Evolutionary conservation across 2,797 vertebrate genomes (phyloP).

Genomic region (Bufotes viridis): DNA sequence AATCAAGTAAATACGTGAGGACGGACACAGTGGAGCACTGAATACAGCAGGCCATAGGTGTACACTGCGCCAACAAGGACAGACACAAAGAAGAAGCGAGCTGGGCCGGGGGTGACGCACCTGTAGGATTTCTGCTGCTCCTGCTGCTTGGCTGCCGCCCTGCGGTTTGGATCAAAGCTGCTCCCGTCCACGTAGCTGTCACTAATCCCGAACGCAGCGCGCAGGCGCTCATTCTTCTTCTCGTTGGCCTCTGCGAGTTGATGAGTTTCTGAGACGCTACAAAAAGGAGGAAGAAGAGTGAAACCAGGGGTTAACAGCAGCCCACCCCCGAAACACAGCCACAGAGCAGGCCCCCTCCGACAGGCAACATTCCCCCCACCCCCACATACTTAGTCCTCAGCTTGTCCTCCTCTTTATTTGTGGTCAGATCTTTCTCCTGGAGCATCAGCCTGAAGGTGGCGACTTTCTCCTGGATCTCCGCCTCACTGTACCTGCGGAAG

Average conservation of each 20-base stretch:
- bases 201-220: slow-evolving; percentile 88
- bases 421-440: slow-evolving; percentile 86
- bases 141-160: slow-evolving; percentile 81
- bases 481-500: slow-evolving; percentile 81
- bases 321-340: no score
- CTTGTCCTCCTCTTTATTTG: slow-evolving; percentile 71
- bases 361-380: neutral
- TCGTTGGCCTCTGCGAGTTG: slow-evolving; percentile 91
- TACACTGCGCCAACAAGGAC: no score
- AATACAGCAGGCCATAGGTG: no score
- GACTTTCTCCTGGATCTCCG: slow-evolving; percentile 92
- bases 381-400: slow-evolving; percentile 79
- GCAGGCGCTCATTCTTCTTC: slow-evolving; percentile 90
- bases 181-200: slow-evolving; percentile 90
- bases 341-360: no score
- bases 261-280: slow-evolving; percentile 88
- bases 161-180: slow-evolving; percentile 89
- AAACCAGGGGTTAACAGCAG: neutral
- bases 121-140: slow-evolving; percentile 75
- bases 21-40: no score
- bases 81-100: no score
- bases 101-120: slow-evolving; percentile 62
- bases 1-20: neutral
- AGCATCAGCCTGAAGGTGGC: slow-evolving; percentile 92
- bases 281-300: neutral